Evolutionary conservation across 2,113 vertebrate genomes (phyloP), one percentile per base, ranked within the genome.

Genomic region (Hemicordylus capensis): DNA sequence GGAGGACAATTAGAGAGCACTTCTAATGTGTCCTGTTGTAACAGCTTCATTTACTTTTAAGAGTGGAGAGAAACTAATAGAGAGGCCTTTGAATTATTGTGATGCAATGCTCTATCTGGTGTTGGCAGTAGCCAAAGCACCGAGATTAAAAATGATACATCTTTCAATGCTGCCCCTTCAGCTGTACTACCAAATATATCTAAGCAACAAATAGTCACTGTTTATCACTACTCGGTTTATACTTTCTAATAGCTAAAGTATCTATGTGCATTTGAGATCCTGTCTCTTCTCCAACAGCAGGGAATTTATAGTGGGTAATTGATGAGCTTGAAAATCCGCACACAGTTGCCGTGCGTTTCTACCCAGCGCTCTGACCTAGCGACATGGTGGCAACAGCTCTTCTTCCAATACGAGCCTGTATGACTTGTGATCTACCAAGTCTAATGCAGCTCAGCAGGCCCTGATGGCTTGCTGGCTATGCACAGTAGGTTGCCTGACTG

Each of bases 141-240:
- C 81, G 85, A 96, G 96, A 97, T 97, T 96, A 97, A 96, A 96
- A 96, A 95, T 96, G 93, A 96, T 96, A 93, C 96, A 97, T 96
- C 90, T 92, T 95, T 96, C 95, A 94, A 74, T 93, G 93, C 91
- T 90, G 66, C 86, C 11, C 85, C 89, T 85, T 58, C 76, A 75
- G 93, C 95, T 94, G 93, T 93, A 93, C 96, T 95, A 78, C 92
- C 93, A 94, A 95, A 96, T 96, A 97, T 96, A 97, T 97, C 93
- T 96, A 92, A 94, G 89, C 93, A 96, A 94, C 96, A 94, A 95
- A 96, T 95, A 93, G 95, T 93, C 92, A 87, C 89, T 91, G 87
- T 94, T 94, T 93, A 92, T 94, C 94, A 94, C 93, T 94, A 92
- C 93, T 96, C 93, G 92, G 95, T 95, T 97, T 96, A 95, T 95